Base-by-base conservation (phyloP, 2,888 invertebrate genomes). In the Teleogryllus oceanicus region DNA sequence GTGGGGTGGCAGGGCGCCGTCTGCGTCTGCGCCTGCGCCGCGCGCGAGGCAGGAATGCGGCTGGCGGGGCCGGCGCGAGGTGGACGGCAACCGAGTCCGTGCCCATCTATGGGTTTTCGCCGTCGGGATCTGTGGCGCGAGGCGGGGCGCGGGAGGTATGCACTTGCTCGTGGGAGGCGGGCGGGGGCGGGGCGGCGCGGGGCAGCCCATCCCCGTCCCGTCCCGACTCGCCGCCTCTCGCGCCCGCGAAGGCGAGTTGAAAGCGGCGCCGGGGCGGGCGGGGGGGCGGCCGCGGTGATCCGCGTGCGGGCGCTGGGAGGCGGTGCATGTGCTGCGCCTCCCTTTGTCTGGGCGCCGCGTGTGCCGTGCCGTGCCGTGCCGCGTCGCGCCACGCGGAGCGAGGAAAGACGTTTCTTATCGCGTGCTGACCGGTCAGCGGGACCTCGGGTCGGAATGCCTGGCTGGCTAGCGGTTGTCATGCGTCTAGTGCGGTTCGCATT, bases 151-250 rank as follows among this genome's bases (percentile, higher is more conserved):
- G 78, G 78, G 50, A 49, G 74, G n/a, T 78, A 78, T 50, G 51
- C 78, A 50, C 50, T 51, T 78, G 50, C 50, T 51, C 50, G 51
- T 24, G 50, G 76, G 62, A 75, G 76, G 76, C 74, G 50, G 20
- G 78, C 50, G 24, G 8, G 75, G 50, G 51, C 20, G 75, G 77
- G 79, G 79, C n/a, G n/a, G 21, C 49, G 78, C 2, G 75, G 20
- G 20, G 37, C 75, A 4, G 75, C 82, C 81, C 82, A 83, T 85
- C 83, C 84, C 84, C 84, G 86, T 87, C 86, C 87, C 88, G 87
- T 88, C 84, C 84, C 84, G 87, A 85, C 85, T 86, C 84, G 86
- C 88, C 87, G 87, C 86, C 86, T 86, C 85, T 84, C 85, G 86
- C 85, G 84, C 85, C 20, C 62, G 75, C 24, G 49, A 50, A 74